Conservation (phyloP, 2,113 vertebrate species). For the Perca flavescens region DNA sequence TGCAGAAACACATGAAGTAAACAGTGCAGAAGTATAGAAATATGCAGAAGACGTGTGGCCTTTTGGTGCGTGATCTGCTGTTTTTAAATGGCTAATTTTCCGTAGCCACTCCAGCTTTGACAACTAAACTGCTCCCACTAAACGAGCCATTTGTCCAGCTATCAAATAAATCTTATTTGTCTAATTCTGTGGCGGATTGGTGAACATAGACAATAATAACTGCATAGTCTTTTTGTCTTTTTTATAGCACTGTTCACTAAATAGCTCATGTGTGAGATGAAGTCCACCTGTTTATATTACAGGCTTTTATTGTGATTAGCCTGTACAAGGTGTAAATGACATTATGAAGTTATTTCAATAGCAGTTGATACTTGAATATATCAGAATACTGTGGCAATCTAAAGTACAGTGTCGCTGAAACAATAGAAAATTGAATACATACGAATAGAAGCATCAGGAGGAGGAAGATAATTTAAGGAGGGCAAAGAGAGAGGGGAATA, state of each 20-base stretch:
- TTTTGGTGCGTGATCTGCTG: slow-evolving; percentile 17
- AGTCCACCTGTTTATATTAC: slow-evolving; percentile 24
- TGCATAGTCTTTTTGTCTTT: slow-evolving; percentile 7
- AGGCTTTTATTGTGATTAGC: slow-evolving; percentile 43
- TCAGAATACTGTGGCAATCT: slow-evolving; percentile 42
- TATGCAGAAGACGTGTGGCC: slow-evolving; percentile 20
- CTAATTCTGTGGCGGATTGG: slow-evolving; percentile 17
- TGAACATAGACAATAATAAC: slow-evolving; percentile 13
- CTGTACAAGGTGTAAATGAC: slow-evolving; percentile 35
- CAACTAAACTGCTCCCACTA: slow-evolving; percentile 26
- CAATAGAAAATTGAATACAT: slow-evolving; percentile 2
- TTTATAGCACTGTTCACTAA: slow-evolving; percentile 20
- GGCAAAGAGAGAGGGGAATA: slow-evolving; percentile 1
- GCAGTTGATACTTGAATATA: slow-evolving; percentile 70
- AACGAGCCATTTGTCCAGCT: slow-evolving; percentile 14
- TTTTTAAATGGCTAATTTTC: slow-evolving; percentile 24
- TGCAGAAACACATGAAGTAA: slow-evolving; percentile 34
- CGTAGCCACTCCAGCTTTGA: slow-evolving; percentile 38
- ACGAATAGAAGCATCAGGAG: slow-evolving; percentile 3
- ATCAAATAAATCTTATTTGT: slow-evolving; percentile 8
- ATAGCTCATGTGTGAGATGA: slow-evolving; percentile 35
- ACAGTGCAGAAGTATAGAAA: slow-evolving; percentile 12
- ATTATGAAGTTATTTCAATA: slow-evolving; percentile 51
- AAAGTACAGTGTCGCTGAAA: slow-evolving; percentile 29
- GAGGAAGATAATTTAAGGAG: slow-evolving; percentile 18